These are phyloP conservation scores for Ennomos fuscantarius DNA, from an alignment of 2,888 invertebrate species.

Conservation along the genomic window DNA sequence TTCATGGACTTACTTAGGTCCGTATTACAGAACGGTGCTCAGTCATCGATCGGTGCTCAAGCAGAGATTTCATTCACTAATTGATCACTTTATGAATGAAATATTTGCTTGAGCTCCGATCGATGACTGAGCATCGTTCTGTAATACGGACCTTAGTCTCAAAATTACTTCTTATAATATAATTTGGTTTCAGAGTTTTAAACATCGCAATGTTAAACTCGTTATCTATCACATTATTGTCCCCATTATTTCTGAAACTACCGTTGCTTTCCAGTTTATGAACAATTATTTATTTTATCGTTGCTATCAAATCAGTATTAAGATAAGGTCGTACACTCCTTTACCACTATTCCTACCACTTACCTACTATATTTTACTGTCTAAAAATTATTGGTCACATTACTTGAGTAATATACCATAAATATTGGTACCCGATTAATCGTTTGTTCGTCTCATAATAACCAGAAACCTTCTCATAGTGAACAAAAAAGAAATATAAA, in stretches of 20 bases:
- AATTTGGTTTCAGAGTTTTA: neutral
- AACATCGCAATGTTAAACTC: neutral
- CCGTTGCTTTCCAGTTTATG: conserved; percentile 7
- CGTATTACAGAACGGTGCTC: too few species aligned
- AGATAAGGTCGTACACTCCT: conserved; percentile 16
- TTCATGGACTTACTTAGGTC: too few species aligned
- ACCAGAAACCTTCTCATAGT: too few species aligned
- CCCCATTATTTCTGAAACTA: conserved; percentile 6
- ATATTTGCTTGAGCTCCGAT: too few species aligned
- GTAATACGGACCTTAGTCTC: too few species aligned
- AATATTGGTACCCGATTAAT: neutral
- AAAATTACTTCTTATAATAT: neutral
- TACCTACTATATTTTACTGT: neutral
- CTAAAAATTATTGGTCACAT: too few species aligned
- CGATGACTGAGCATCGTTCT: too few species aligned
- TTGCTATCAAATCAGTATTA: neutral
- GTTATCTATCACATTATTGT: neutral
- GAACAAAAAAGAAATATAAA: too few species aligned
- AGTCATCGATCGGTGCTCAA: too few species aligned
- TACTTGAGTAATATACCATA: neutral
- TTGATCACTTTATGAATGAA: too few species aligned
- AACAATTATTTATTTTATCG: conserved; percentile 21
- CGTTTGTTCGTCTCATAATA: too few species aligned
- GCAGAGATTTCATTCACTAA: too few species aligned
- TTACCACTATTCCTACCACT: neutral